A percentile compares a stretch with the other conserved stretches of the same genome.
Evolutionary conservation across 2,797 vertebrate genomes (phyloP).

Genomic region (Darevskia mixta): DNA sequence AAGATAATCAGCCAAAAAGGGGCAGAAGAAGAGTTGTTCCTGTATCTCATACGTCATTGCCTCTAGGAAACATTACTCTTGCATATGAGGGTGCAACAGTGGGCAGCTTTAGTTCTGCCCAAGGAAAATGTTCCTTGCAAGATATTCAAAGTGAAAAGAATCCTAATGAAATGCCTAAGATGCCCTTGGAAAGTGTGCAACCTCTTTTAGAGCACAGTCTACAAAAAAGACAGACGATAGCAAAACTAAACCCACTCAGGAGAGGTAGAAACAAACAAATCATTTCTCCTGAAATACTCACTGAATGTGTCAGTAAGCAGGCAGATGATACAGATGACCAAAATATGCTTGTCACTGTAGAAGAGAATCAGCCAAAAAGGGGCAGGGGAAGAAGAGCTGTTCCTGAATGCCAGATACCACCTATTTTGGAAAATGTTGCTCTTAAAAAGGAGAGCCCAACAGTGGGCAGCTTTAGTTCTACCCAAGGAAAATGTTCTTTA

Average conservation of each 20-base stretch:
- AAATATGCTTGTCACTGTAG: constrained; percentile 2
- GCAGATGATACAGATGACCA: constrained; percentile 13
- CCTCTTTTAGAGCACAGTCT: neutral
- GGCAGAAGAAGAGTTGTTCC: neutral
- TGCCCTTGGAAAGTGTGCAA: neutral
- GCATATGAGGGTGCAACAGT: neutral
- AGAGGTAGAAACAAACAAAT: constrained; percentile 39
- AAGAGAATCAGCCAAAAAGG: neutral
- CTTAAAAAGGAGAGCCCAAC: neutral
- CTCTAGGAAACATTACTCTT: neutral
- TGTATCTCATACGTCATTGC: neutral
- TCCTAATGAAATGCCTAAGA: neutral
- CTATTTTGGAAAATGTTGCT: neutral
- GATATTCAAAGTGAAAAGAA: neutral
- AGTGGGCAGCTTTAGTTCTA: neutral
- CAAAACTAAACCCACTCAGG: constrained; percentile 1
- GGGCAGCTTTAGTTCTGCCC: neutral
- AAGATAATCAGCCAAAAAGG: neutral
- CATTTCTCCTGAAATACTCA: neutral
- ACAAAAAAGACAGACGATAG: neutral
- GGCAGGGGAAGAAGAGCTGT: neutral
- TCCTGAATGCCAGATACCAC: neutral
- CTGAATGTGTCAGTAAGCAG: neutral
- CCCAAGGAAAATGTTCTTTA: neutral
- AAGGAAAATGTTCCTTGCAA: neutral